Base-by-base conservation (phyloP, 1,140 invertebrate genomes). In the Drosophila bocqueti region DNA sequence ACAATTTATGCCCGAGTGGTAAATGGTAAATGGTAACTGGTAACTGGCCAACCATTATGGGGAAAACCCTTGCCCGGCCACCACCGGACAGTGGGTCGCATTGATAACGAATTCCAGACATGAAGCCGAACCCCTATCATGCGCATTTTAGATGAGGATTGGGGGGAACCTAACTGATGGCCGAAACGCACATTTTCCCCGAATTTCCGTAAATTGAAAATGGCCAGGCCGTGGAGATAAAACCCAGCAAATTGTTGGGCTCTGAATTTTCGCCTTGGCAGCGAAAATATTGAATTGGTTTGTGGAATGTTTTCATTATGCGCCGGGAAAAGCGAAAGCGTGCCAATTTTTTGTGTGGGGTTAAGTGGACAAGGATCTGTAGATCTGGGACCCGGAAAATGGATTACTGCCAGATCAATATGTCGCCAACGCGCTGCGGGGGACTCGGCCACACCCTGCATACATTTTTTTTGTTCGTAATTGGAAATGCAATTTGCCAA, bases 221-320 rank as follows among this genome's bases (percentile, higher is more conserved):
- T 71, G 69, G 64, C 24, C 31, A 34, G 57, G 55, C 16, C 47
- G 36, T 11, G 11, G 54, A 58, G 57, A 72, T 69, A 61, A 66
- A 81, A 76, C 42, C 43, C 36, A 26, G 50, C 36, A 57, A 57
- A 74, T 55, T 52, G 67, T 34, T 38, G 42, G 45, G 62, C 81
- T 82, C 69, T 57, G 63, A 71, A 81, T 60, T 59, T 55, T 69
- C 59, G 60, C 26, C 65, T 61, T 57, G 42, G 34, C 49, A 63
- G 73, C 63, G 85, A 75, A 87, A 87, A 84, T 89, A 87, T 89
- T 87, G 84, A 84, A 90, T 84, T 84, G 85, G 77, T 72, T 83
- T 83, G 80, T 66, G 83, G 84, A 89, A 89, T 89, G 84, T 76
- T 89, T 89, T 90, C 85, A 89, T 89, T 89, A 89, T 78, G 63